Conservation (phyloP, 2,113 vertebrate genomes). For the Eptesicus fuscus region DNA sequence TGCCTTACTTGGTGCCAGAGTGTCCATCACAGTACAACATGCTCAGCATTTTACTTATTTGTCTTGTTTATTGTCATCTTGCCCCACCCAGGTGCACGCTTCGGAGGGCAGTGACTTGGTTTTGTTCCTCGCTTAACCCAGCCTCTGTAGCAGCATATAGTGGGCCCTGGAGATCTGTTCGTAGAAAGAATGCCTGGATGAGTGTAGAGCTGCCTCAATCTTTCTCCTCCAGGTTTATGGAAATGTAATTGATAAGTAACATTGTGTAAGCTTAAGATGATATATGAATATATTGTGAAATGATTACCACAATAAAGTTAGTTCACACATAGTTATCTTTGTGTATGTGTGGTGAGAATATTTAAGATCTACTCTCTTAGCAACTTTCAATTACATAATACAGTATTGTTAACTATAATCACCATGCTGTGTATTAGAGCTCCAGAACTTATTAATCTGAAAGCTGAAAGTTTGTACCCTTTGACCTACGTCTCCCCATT, state of each 20-base stretch:
- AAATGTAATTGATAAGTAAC: not conserved
- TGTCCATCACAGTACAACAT: not conserved
- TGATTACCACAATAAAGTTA: not conserved
- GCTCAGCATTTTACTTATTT: not conserved
- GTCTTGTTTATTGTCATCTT: not conserved
- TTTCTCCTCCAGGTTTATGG: not conserved
- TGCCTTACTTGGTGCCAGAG: not conserved
- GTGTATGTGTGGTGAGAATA: not conserved
- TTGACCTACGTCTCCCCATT: not conserved
- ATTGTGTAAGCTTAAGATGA: not conserved
- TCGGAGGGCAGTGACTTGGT: not conserved
- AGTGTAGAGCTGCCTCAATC: not conserved
- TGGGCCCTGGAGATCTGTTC: not conserved
- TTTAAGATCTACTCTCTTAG: not conserved
- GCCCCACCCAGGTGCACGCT: not conserved
- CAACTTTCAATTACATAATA: not conserved
- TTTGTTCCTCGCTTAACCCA: not conserved
- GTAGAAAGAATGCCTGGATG: not conserved
- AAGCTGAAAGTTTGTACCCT: not conserved
- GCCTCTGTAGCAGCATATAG: not conserved
- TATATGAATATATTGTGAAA: not conserved
- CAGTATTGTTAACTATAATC: not conserved
- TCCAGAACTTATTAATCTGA: not conserved
- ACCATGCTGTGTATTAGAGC: not conserved
- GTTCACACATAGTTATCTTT: not conserved